phyloP scores from a whole-genome alignment of 2,797 vertebrate genomes.

The Aotus griseimembra region DNA sequence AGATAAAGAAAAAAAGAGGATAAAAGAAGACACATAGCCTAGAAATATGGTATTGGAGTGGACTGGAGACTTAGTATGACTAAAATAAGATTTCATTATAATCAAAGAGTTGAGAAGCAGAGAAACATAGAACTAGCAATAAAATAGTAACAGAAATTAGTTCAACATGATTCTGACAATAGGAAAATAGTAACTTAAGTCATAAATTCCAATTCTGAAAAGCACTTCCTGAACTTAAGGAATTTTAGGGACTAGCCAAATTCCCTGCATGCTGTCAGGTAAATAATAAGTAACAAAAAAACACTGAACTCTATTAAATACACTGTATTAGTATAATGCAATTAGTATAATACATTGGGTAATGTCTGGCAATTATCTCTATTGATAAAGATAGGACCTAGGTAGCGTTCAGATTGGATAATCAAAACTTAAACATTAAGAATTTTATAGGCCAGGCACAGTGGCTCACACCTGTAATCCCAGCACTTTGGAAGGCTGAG shows the following conservation, averaged over 20 bases:
- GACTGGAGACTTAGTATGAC: neutral
- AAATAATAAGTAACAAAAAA: too few relatives aligned
- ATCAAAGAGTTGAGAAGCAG: neutral
- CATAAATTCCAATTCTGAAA: neutral
- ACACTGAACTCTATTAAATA: neutral
- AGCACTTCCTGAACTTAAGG: neutral
- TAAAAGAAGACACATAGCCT: neutral
- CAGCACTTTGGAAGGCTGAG: too few relatives aligned
- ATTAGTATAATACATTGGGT: neutral
- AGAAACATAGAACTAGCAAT: neutral
- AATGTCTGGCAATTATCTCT: neutral
- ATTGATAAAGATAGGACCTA: neutral
- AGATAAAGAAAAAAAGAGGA: neutral
- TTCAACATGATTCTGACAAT: neutral
- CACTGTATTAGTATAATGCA: fast-evolving
- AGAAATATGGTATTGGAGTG: neutral
- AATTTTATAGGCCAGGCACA: neutral
- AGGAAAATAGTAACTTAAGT: neutral
- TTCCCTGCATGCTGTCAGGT: neutral
- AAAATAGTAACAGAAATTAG: neutral
- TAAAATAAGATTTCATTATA: neutral
- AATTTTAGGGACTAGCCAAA: neutral
- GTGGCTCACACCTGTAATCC: too few relatives aligned
- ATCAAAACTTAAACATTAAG: neutral
- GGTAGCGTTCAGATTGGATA: neutral